Evolutionary conservation across 2,888 invertebrate genomes (phyloP).

Genomic region (Malthinus seriepunctatus): DNA sequence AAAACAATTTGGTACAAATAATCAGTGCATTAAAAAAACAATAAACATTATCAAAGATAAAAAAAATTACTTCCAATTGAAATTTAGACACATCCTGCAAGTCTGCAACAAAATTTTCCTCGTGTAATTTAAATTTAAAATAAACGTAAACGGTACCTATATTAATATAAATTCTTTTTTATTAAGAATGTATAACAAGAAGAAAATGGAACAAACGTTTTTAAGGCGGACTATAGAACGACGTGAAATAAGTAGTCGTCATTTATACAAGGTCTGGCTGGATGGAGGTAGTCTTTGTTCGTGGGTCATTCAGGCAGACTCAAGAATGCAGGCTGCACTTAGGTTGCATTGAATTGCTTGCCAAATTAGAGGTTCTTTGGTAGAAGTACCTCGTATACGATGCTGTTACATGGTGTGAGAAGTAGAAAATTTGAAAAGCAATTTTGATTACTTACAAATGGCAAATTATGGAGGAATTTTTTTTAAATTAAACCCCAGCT

Average conservation of each 20-base stretch:
- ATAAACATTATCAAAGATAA: too few species aligned
- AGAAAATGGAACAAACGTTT: slow-evolving; percentile 26
- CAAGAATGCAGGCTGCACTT: slow-evolving; percentile 36
- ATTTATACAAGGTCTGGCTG: slow-evolving; percentile 35
- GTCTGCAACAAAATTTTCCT: too few species aligned
- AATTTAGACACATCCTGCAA: too few species aligned
- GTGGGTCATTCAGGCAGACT: slow-evolving; percentile 37
- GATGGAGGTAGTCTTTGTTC: slow-evolving; percentile 36
- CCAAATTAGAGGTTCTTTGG: slow-evolving; percentile 26
- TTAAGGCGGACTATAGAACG: slow-evolving; percentile 33
- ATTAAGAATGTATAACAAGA: not conserved
- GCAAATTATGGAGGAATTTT: too few species aligned
- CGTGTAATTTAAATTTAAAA: too few species aligned
- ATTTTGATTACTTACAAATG: not conserved
- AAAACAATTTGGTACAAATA: too few species aligned
- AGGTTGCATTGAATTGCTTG: slow-evolving; percentile 27
- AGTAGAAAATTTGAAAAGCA: slow-evolving; percentile 4
- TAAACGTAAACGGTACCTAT: too few species aligned
- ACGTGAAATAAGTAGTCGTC: slow-evolving; percentile 32
- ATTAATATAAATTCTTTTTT: too few species aligned
- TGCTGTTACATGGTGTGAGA: slow-evolving; percentile 12
- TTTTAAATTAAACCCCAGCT: too few species aligned
- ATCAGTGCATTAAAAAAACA: too few species aligned
- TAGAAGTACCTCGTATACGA: slow-evolving; percentile 13
- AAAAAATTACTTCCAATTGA: too few species aligned